Evolutionary conservation across 2,113 vertebrate genomes (phyloP).

Genomic region (Proterorhinus semilunaris): DNA sequence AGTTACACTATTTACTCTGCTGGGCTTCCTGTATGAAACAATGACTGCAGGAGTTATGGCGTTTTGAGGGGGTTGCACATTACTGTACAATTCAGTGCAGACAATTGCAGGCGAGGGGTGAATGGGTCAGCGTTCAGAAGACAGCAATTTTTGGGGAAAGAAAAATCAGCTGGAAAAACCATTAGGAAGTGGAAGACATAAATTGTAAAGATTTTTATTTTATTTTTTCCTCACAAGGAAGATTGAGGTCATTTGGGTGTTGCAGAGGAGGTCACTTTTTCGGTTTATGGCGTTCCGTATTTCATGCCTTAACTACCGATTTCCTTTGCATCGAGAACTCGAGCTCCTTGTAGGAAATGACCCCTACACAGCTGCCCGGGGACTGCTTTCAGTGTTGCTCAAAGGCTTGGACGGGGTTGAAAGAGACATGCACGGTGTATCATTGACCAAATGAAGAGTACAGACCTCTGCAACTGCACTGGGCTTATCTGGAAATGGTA

Average conservation of each 20-base stretch:
- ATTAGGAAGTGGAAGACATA: conserved; percentile 85
- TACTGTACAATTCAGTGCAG: conserved; percentile 72
- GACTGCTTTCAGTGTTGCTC: conserved; percentile 61
- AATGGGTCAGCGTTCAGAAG: conserved; percentile 73
- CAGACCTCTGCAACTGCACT: not conserved
- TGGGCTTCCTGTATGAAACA: conserved; percentile 92
- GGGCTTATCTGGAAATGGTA: not conserved
- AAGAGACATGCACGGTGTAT: not conserved
- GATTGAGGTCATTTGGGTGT: conserved; percentile 83
- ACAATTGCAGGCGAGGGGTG: conserved; percentile 73
- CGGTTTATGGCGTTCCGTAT: conserved; percentile 79
- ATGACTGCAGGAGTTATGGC: conserved; percentile 83
- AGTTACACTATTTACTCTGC: conserved; percentile 91
- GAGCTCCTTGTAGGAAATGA: conserved; percentile 79
- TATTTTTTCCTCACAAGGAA: conserved; percentile 69
- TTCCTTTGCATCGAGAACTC: conserved; percentile 78
- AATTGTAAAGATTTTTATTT: conserved; percentile 72
- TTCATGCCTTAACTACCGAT: conserved; percentile 82
- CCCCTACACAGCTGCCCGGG: conserved; percentile 67
- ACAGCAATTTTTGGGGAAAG: conserved; percentile 63
- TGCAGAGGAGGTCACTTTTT: conserved; percentile 75
- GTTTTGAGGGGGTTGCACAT: conserved; percentile 54
- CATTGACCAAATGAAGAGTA: not conserved
- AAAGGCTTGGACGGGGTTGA: not conserved
- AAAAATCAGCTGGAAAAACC: conserved; percentile 80